Evolutionary conservation across 2,797 vertebrate genomes (phyloP).

Genomic region (Florisuga fusca): DNA sequence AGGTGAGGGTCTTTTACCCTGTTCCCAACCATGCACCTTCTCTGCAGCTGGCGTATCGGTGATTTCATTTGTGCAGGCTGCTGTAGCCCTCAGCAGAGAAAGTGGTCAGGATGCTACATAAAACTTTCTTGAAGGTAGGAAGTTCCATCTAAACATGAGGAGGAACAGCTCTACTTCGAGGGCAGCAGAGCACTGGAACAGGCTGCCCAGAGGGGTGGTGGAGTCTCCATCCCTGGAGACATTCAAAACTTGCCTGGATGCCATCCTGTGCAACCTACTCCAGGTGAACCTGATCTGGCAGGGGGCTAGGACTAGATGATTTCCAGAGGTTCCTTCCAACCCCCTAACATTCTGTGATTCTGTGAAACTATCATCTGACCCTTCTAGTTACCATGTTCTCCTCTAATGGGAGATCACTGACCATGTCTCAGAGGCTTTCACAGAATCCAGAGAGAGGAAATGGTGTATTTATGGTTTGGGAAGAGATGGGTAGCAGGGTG

Average conservation of each 20-base stretch:
- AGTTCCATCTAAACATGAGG: too few species aligned
- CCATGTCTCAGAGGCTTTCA: background rate
- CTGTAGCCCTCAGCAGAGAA: background rate
- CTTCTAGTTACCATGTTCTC: background rate
- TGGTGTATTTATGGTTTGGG: background rate
- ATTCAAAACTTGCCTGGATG: too few species aligned
- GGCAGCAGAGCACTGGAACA: too few species aligned
- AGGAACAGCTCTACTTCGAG: too few species aligned
- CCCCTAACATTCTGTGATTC: background rate
- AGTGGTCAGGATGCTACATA: rapidly evolving
- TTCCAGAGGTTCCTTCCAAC: too few species aligned
- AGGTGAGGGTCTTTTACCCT: background rate
- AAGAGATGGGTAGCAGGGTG: background rate
- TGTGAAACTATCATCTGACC: background rate
- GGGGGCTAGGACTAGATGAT: too few species aligned
- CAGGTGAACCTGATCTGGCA: too few species aligned
- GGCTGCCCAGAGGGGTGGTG: too few species aligned
- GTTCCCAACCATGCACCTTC: background rate
- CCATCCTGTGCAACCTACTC: too few species aligned
- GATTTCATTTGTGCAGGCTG: background rate
- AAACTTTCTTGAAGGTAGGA: background rate
- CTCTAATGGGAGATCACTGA: background rate
- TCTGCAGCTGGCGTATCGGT: background rate
- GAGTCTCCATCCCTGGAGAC: too few species aligned
- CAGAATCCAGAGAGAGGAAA: background rate